phyloP scores from a whole-genome alignment of 2,797 vertebrate genomes.

The Rousettus madagascariensis region DNA sequence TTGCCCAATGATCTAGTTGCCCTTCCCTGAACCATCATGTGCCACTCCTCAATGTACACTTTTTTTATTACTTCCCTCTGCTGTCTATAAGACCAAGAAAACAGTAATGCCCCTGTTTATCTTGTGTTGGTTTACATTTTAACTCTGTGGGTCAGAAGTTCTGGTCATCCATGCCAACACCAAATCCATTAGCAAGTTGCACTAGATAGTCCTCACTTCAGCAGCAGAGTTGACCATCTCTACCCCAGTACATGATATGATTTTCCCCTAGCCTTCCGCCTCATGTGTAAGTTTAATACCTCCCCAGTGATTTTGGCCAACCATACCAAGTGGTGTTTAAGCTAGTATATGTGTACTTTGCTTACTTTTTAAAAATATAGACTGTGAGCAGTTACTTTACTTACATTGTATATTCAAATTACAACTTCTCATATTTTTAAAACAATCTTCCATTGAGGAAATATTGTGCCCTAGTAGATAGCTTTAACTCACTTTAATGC shows the following conservation, averaged over 20 bases:
- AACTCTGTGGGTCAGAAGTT: slow-evolving; percentile 68
- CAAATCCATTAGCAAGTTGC: slow-evolving; percentile 53
- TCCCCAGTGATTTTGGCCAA: slow-evolving; percentile 73
- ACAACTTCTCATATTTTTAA: background rate
- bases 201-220: slow-evolving; percentile 52
- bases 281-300: slow-evolving; percentile 61
- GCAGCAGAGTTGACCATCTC: slow-evolving; percentile 5
- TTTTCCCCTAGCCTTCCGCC: slow-evolving; percentile 15
- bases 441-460: slow-evolving; percentile 19
- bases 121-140: slow-evolving; percentile 68
- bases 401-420: slow-evolving; percentile 32
- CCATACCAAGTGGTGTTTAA: slow-evolving; percentile 66
- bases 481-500: slow-evolving; percentile 13
- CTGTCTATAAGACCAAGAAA: slow-evolving; percentile 52
- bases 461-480: slow-evolving; percentile 27
- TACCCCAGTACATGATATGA: slow-evolving; percentile 66
- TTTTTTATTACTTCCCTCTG: background rate
- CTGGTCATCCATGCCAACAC: slow-evolving; percentile 36
- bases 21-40: background rate
- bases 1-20: background rate
- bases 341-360: slow-evolving; percentile 67
- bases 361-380: slow-evolving; percentile 43
- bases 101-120: slow-evolving; percentile 73
- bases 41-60: background rate
- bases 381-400: slow-evolving; percentile 59